Percentiles rank a stretch among this genome's conserved stretches.
Evolutionary conservation across 1,140 invertebrate genomes (phyloP).

Genomic region (Phymorhynchus buccinoides): DNA sequence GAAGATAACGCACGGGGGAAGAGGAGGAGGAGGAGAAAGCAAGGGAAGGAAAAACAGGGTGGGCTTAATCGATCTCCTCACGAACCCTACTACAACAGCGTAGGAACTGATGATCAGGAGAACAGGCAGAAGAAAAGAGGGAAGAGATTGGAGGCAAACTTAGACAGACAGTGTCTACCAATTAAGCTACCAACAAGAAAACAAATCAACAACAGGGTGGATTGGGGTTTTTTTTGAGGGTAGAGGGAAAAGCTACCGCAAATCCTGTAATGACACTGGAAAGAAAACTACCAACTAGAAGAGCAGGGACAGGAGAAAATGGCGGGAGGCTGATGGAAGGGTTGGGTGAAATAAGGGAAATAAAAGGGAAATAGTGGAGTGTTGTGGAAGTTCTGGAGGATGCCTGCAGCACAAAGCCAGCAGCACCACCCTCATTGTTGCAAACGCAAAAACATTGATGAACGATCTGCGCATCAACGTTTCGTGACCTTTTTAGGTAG

Average conservation of each 20-base stretch:
- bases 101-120: background rate
- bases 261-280: background rate
- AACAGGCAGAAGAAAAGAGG: background rate
- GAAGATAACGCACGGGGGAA: too few species aligned
- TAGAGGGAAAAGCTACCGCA: background rate
- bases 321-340: background rate
- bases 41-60: too few species aligned
- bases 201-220: background rate
- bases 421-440: too few species aligned
- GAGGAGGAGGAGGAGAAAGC: background rate
- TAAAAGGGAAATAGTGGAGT: too few species aligned
- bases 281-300: background rate
- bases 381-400: too few species aligned
- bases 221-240: too few species aligned
- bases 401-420: too few species aligned
- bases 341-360: background rate
- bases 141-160: background rate
- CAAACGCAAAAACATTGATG: too few species aligned
- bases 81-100: background rate
- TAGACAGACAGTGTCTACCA: background rate
- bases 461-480: too few species aligned
- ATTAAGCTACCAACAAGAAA: background rate
- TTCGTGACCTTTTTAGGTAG: too few species aligned
- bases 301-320: background rate
- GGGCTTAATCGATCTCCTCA: too few species aligned